Evolutionary conservation across 2,888 invertebrate species (phyloP), one percentile per base, ranked within the genome.

Genomic region (Tinea semifulvella): DNA sequence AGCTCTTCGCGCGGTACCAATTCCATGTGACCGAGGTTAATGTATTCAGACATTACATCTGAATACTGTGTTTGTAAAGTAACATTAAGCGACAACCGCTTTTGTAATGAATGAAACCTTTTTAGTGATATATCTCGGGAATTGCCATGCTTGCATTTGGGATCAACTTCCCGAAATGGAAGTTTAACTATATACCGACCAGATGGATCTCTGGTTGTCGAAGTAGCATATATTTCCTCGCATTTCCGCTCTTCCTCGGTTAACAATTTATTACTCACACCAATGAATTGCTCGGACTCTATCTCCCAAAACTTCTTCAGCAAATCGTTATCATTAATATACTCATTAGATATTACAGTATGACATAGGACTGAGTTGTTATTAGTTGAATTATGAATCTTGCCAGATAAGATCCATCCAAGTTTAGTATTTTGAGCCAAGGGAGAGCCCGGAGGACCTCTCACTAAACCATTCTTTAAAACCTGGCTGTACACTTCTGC

Each of bases 11-110:
- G 35, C 17, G 46, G 38, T 1, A 51, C 45, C 22, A 14, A 10
- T 27, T 51, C 50, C 50, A 53, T 51, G 45, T 57, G 54, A 49
- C 52, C 51, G 40, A 54, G 27, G 7, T 26, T 20, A n/a, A 51
- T 3, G 25, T 55, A 53, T 14, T 54, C 54, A 3, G 47, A 17
- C 1, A 54, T 48, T 3, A 52, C 51, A n/a, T 47, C 44, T 8
- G 43, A 19, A 39, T 55, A 55, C 11, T 51, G 43, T 2, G 17
- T 17, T 26, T 51, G 50, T 4, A 52, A 16, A 7, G 49, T 28
- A 18, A 43, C 11, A 22, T 49, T 43, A 31, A 44, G 51, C 3
- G 11, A 6, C 6, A 52, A 46, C 25, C 43, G 43, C 27, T 8
- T 46, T 45, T 52, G 51, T 36, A 52, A 35, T 13, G 17, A 14